Base-by-base conservation (phyloP, 2,888 invertebrate genomes). In the Agrochola lota region DNA sequence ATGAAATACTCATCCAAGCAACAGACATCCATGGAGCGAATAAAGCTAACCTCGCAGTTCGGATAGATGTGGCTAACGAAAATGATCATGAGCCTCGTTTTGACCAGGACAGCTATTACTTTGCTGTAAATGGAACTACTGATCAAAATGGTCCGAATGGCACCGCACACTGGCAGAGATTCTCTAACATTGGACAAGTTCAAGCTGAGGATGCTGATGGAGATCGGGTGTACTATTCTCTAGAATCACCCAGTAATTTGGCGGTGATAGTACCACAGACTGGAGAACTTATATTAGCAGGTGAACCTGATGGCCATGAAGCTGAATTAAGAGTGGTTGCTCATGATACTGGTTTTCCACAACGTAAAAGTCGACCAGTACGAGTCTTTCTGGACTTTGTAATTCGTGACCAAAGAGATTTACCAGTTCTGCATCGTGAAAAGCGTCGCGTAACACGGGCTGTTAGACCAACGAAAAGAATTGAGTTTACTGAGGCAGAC, bases 11-110 rank as follows among this genome's bases (percentile, higher is more conserved):
- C 1, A 97, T 99, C 71, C 98, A 98, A 91, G 99, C 99, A 0
- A 97, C 98, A 20, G 99, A 99, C 92, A 97, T 97, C 46, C 97
- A 98, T 87, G 98, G 98, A 64, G 97, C 98, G 69, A 99, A 98
- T 93, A 98, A 98, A 88, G 98, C 98, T 0, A 97, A 98, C 46
- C 98, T 98, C n/a, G 98, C 98, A 85, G 97, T 99, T 20, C 97
- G 97, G 67, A 97, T 99, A 60, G 97, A 97, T 35, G 97, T 99
- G 46, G 96, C 98, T 43, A 99, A 99, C 92, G 98, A 98, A 93
- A 99, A 99, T 93, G 99, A 99, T 94, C 99, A 99, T 93, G 97
- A 98, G 82, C 99, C 99, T 0, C 97, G 98, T 59, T 99, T 99
- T 93, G 97, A 98, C 60, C 97, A 98, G 86, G 97, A 97, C 78